Evolutionary conservation across 2,797 vertebrate genomes (phyloP), one percentile per base, ranked within the genome.

Genomic region (Lepus townsendii): DNA sequence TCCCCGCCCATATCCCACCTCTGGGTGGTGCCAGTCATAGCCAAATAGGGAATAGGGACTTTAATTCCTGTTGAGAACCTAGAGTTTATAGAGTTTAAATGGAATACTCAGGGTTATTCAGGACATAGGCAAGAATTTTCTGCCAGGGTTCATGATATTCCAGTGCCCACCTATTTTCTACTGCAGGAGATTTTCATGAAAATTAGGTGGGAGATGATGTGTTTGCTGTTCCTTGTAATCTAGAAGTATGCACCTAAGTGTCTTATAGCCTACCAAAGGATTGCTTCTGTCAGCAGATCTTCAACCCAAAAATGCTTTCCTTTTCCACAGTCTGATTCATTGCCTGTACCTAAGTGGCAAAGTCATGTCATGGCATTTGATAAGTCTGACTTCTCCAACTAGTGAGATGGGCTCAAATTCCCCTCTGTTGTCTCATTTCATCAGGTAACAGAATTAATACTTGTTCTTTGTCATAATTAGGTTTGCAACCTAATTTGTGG

Each of bases 161-260:
- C 65, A 90, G 84, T 92, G 24, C 68, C 22, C 71, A 60, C 72
- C 80, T n/a, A 2, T 71, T 77, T 79, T 47, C 35, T 14, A 86
- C 22, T 63, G 2, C 22, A 79, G 60, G 32, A 84, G 32, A 27
- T 26, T 86, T 12, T 32, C 14, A 1, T 27, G 20, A 76, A 80
- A 35, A 14, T 72, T 86, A 72, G 35, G 16, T 17, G 50, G 92
- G 52, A 13, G 10, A 32, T 30, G 65, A 7, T 35, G 50, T 38
- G 60, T 79, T 57, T 85, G 60, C 68, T 91, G n/a, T 68, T 85
- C 47, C 90, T 92, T 69, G 73, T 77, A 76, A 71, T 68, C 24
- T 24, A 35, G 63, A 84, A 96, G 57, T 71, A 32, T 42, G 20
- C 52, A 66, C n/a, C 14, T 52, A 66, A 83, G 35, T 16, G 13